Evolutionary conservation across 2,888 invertebrate genomes (phyloP), one percentile per base, ranked within the genome.

Genomic region (Phorcus lineatus): DNA sequence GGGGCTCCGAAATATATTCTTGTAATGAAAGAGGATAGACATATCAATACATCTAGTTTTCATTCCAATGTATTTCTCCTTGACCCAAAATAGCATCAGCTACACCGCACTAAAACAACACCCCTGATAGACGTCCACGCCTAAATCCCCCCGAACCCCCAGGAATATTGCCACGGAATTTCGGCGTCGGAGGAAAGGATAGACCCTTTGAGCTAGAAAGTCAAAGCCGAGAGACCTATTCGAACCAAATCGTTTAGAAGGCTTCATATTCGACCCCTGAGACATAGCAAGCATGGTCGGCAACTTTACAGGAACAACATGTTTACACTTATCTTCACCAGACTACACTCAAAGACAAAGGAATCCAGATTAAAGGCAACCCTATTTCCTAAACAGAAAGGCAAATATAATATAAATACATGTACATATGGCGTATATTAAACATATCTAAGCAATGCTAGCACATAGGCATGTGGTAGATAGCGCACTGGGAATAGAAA

Each of bases 351-450:
- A 70, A 70, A 70, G 70, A 70, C 36, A 70, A 70, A 70, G 70
- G 70, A 70, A 70, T 70, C 36, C 70, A 36, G 36, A 70, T 70
- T 70, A 70, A 70, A 70, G 70, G 70, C 31, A 70, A 70, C 36
- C 28, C 19, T 70, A 70, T 40, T 70, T 70, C 40, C 70, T 36
- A 31, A 40, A 70, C 70, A 70, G 0, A 70, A 70, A 70, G 70
- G 31, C 40, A 70, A 36, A 70, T 70, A 40, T 40, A 70, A 70
- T 36, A 70, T 40, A 70, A 70, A 70, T 40, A 70, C 36, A 70
- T 36, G n/a, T 36, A 19, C 70, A 70, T 70, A 36, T 70, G 70
- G 40, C 2, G 70, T 70, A 70, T 70, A 70, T 70, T 36, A 40
- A 70, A 17, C 70, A 70, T 70, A 70, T 70, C 36, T 31, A 70